A percentile compares a stretch with the other conserved stretches of the same genome.
Conservation (phyloP, 2,888 invertebrate species). For the Blastobasis lacticolella region DNA sequence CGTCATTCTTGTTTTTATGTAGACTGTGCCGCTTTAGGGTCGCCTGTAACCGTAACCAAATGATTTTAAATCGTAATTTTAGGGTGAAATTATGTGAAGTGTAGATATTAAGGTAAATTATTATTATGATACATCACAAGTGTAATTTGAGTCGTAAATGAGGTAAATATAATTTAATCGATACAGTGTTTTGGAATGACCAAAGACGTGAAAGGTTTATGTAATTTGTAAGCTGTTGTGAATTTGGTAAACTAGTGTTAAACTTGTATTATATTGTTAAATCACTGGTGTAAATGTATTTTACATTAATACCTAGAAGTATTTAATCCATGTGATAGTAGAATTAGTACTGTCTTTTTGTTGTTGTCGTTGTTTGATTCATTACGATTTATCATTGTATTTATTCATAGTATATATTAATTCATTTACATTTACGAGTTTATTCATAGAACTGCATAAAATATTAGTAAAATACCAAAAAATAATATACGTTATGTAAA, state of each 20-base stretch:
- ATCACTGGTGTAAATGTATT: slow-evolving; percentile 34
- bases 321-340: slow-evolving; percentile 71
- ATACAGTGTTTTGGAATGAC: slow-evolving; percentile 40
- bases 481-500: neutral
- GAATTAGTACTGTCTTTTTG: slow-evolving; percentile 25
- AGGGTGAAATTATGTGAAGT: neutral
- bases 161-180: slow-evolving; percentile 1
- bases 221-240: slow-evolving; percentile 46
- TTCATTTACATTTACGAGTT: neutral
- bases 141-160: neutral
- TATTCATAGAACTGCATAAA: slow-evolving; percentile 3
- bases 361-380: slow-evolving; percentile 23
- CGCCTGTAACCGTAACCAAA: slow-evolving; percentile 14
- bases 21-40: slow-evolving; percentile 26
- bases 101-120: neutral
- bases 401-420: neutral
- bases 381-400: slow-evolving; percentile 13
- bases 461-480: slow-evolving; percentile 5
- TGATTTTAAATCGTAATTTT: slow-evolving; percentile 16
- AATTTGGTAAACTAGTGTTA: slow-evolving; percentile 44
- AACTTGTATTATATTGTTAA: slow-evolving; percentile 40
- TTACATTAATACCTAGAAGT: slow-evolving; percentile 43
- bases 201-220: slow-evolving; percentile 52
- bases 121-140: neutral
- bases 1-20: slow-evolving; percentile 32